Conservation (phyloP, 2,113 vertebrate genomes). For the Calidris pygmaea region DNA sequence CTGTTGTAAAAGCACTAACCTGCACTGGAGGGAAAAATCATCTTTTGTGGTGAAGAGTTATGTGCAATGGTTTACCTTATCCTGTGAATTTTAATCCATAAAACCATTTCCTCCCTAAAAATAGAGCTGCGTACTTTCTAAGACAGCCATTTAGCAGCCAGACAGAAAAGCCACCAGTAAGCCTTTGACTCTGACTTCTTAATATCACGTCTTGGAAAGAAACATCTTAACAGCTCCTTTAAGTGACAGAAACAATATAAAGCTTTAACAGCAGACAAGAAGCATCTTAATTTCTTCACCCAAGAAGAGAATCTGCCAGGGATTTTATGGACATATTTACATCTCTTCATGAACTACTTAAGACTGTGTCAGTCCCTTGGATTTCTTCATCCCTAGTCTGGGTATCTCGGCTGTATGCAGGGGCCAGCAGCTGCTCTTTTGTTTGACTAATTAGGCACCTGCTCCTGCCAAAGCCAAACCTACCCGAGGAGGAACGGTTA, state of each 20-base stretch:
- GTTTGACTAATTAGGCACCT: neutral
- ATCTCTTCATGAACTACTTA: neutral
- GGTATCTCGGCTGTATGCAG: neutral
- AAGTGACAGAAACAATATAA: neutral
- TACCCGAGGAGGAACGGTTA: neutral
- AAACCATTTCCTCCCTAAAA: neutral
- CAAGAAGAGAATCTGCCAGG: neutral
- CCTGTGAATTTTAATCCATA: conserved; percentile 31
- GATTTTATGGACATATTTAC: neutral
- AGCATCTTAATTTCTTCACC: neutral
- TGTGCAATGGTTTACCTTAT: conserved; percentile 13
- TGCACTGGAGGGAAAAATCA: neutral
- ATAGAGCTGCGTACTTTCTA: neutral
- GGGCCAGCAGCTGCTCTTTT: neutral
- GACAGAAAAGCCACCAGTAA: neutral
- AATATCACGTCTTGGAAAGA: neutral
- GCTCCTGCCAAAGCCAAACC: neutral
- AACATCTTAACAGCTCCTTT: neutral
- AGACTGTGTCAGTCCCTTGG: neutral
- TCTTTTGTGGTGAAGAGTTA: fast-evolving
- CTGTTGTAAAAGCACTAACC: neutral
- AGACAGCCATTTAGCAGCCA: neutral
- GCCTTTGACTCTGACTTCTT: conserved; percentile 8
- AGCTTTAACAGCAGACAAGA: neutral
- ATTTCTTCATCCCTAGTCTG: neutral